Conservation (phyloP, 2,797 vertebrate genomes). For the Gambusia yucatana region DNA sequence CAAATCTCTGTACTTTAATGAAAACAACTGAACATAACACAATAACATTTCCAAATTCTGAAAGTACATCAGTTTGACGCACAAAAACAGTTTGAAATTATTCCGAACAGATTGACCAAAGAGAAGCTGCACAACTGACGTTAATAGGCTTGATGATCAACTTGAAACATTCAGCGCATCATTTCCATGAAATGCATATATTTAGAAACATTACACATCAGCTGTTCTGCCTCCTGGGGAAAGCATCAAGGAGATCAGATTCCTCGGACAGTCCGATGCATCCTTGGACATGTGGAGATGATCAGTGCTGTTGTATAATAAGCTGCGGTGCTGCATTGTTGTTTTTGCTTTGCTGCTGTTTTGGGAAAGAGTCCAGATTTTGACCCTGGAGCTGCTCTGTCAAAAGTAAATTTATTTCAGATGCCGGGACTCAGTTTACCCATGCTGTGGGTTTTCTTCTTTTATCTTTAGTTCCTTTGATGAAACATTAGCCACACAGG, state of each 20-base stretch:
- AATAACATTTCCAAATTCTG: conserved; percentile 28
- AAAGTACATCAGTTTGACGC: neutral
- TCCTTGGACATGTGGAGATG: conserved; percentile 19
- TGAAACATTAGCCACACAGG: conserved; percentile 5
- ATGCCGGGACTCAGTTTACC: conserved; percentile 30
- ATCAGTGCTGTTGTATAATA: conserved; percentile 19
- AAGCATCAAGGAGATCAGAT: conserved; percentile 20
- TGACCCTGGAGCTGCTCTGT: conserved; percentile 10
- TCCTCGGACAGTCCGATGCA: conserved; percentile 9
- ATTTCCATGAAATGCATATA: too few relatives aligned
- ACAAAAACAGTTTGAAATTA: neutral
- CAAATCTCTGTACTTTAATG: conserved; percentile 17
- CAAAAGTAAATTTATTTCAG: conserved; percentile 42
- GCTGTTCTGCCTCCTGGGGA: conserved; percentile 48
- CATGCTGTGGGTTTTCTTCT: neutral
- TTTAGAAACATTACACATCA: conserved; percentile 37
- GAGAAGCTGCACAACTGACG: conserved; percentile 13
- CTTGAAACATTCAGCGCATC: too few relatives aligned
- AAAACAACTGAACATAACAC: conserved; percentile 17
- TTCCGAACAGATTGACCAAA: conserved; percentile 20
- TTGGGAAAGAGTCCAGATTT: conserved; percentile 15
- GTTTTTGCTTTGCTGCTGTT: conserved; percentile 8
- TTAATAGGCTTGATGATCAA: conserved; percentile 24
- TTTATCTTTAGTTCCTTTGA: conserved; percentile 2
- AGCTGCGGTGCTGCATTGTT: neutral